These are phyloP conservation scores for Chelonus insularis DNA, from an alignment of 1,140 invertebrate species.

Conservation along the genomic window DNA sequence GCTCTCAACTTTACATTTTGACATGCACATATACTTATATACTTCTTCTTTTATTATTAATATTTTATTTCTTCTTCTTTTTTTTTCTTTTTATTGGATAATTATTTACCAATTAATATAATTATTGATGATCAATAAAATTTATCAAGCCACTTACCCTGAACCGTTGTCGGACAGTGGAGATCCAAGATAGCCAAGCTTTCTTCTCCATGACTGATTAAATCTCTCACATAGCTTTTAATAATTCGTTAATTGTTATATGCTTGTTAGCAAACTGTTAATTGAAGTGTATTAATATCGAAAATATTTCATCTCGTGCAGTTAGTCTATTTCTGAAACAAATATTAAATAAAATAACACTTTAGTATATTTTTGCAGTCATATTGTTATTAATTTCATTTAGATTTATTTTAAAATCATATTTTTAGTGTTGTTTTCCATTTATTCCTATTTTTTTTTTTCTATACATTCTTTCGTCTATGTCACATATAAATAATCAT, in stretches of 20 bases:
- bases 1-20: background rate
- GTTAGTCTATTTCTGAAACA: background rate
- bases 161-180: background rate
- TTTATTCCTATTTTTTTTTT: too few species aligned
- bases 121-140: background rate
- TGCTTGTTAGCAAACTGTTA: background rate
- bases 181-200: background rate
- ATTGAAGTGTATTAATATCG: background rate
- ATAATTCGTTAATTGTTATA: background rate
- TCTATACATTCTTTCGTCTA: too few species aligned
- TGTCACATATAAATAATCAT: too few species aligned
- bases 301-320: background rate
- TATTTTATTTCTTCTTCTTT: too few species aligned
- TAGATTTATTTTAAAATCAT: too few species aligned
- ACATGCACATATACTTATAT: background rate
- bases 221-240: background rate
- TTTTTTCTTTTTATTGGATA: too few species aligned
- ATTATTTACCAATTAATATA: background rate
- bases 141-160: too few species aligned
- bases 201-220: background rate
- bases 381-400: too few species aligned
- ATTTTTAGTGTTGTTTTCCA: too few species aligned
- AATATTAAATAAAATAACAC: too few species aligned
- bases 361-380: too few species aligned
- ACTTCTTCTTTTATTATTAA: too few species aligned